Percentiles rank a stretch among this genome's conserved stretches.
Conservation (phyloP, 2,113 vertebrate genomes). For the Peromyscus californicus region DNA sequence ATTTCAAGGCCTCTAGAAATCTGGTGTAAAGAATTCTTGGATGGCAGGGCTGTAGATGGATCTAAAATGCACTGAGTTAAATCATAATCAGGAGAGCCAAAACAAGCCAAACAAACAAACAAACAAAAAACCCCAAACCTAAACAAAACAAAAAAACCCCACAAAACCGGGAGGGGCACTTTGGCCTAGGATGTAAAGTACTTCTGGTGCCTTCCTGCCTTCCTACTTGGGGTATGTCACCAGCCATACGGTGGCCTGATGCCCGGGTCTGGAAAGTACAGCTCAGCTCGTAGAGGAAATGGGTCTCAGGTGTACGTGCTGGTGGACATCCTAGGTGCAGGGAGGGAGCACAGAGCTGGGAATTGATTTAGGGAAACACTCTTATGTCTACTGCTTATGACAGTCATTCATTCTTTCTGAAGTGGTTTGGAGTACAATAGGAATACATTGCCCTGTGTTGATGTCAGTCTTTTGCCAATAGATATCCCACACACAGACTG, state of each 20-base stretch:
- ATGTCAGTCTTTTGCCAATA: background rate
- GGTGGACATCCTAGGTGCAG: background rate
- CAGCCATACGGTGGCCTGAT: background rate
- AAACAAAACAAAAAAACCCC: background rate
- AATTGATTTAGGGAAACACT: background rate
- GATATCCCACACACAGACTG: background rate
- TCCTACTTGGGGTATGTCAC: background rate
- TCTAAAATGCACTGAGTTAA: background rate
- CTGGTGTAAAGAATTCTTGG: background rate
- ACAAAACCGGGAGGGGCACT: background rate
- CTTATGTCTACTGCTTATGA: background rate
- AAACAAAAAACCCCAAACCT: background rate
- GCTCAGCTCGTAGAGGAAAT: background rate
- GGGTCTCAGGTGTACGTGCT: background rate
- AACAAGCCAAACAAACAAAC: background rate
- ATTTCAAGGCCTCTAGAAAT: background rate
- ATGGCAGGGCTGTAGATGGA: background rate
- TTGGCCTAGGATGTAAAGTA: fast-evolving
- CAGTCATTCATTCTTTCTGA: background rate
- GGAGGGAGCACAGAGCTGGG: background rate
- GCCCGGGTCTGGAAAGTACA: background rate
- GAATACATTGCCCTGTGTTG: background rate
- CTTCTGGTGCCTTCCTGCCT: background rate
- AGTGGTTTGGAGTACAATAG: background rate
- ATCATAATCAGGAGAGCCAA: background rate